A percentile compares a stretch with the other conserved stretches of the same genome.
phyloP scores from a whole-genome alignment of 2,888 invertebrate species.

The Ryuthela nishihirai region DNA sequence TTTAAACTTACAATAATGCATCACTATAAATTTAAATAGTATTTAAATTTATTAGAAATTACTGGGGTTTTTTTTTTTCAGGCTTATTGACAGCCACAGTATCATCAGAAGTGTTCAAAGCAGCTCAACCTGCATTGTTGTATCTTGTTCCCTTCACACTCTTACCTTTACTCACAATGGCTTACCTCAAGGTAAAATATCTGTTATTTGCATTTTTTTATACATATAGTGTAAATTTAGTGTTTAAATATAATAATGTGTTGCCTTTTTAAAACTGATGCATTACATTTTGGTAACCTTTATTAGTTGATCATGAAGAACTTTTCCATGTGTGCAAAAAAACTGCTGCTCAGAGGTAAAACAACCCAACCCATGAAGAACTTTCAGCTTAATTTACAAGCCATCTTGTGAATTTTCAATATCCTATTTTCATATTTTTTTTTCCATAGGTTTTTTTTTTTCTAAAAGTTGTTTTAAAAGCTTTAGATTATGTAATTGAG shows the following conservation, averaged over 20 bases:
- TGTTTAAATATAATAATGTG: not conserved
- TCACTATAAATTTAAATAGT: not conserved
- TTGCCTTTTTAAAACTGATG: not conserved
- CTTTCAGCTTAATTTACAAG: too few species aligned
- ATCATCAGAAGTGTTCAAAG: constrained; percentile 96
- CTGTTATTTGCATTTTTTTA: not conserved
- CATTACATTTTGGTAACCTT: not conserved
- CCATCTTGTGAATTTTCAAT: not conserved
- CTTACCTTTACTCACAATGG: constrained; percentile 94
- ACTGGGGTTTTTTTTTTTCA: constrained; percentile 35
- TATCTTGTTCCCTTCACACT: constrained; percentile 97
- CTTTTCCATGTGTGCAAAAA: too few species aligned
- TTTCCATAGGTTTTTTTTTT: too few species aligned
- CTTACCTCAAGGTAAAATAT: constrained; percentile 80
- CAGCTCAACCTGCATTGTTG: constrained; percentile 93
- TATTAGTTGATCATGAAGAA: too few species aligned
- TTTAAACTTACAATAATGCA: too few species aligned
- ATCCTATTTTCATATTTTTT: not conserved
- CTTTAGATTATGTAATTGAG: too few species aligned
- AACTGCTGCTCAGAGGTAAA: too few species aligned
- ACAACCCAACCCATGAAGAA: too few species aligned
- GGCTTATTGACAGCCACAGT: constrained; percentile 89
- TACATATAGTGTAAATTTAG: not conserved
- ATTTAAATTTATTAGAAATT: not conserved
- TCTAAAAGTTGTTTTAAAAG: too few species aligned